phyloP scores from a whole-genome alignment of 2,888 invertebrate species.

The Zaprionus obscuricornis region DNA sequence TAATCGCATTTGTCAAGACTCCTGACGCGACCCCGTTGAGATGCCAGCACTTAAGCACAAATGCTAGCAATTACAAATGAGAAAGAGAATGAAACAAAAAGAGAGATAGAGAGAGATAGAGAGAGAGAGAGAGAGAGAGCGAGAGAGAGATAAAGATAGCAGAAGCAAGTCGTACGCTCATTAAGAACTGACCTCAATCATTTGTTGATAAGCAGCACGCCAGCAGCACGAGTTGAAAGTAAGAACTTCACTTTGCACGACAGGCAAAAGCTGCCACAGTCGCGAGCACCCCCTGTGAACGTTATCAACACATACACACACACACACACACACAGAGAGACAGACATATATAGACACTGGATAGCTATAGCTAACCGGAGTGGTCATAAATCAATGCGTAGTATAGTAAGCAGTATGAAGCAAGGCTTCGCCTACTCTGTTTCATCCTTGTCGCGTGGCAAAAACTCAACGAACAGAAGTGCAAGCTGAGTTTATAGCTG shows the following conservation, averaged over 20 bases:
- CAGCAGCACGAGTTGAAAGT: conserved; percentile 34
- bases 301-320: too few relatives aligned
- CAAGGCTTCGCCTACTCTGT: conserved; percentile 45
- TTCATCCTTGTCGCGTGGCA: conserved; percentile 23
- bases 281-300: neutral
- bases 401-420: conserved; percentile 22
- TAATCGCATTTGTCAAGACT: conserved; percentile 63
- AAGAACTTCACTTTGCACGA: conserved; percentile 32
- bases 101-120: neutral
- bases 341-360: conserved; percentile 7
- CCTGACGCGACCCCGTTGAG: conserved; percentile 2
- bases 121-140: conserved; percentile 7
- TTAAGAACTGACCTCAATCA: conserved; percentile 68
- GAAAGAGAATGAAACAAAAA: conserved; percentile 1
- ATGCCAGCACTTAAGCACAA: conserved; percentile 55
- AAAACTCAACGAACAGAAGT: conserved; percentile 34
- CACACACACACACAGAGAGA: neutral
- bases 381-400: conserved; percentile 64
- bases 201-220: conserved; percentile 70
- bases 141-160: neutral
- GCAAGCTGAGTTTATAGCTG: conserved; percentile 39
- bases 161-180: conserved; percentile 7
- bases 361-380: conserved; percentile 51
- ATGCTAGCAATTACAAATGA: conserved; percentile 62
- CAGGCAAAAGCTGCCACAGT: conserved; percentile 44